Conservation (phyloP, 1,140 invertebrate genomes). For the Goniozus legneri region DNA sequence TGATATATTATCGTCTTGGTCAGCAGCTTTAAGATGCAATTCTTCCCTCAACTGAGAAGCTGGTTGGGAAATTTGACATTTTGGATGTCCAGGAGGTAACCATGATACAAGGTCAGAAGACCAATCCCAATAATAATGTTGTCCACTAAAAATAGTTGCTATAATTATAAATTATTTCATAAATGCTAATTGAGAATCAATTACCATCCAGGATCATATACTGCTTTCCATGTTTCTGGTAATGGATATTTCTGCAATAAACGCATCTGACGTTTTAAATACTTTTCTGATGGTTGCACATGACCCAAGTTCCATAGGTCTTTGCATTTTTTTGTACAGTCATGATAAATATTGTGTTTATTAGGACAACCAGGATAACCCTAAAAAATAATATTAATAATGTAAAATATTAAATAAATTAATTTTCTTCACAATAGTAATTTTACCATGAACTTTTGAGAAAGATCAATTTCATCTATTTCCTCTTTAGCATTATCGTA, state of each 20-base stretch:
- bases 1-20: slow-evolving; percentile 51
- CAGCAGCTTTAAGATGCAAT: slow-evolving; percentile 52
- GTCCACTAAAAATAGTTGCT: slow-evolving; percentile 56
- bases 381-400: slow-evolving; percentile 33
- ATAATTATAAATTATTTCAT: slow-evolving; percentile 3
- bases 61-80: slow-evolving; percentile 73
- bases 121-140: slow-evolving; percentile 94
- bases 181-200: neutral
- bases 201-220: slow-evolving; percentile 86
- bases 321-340: slow-evolving; percentile 85
- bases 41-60: slow-evolving; percentile 79
- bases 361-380: slow-evolving; percentile 88
- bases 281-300: slow-evolving; percentile 67
- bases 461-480: slow-evolving; percentile 44
- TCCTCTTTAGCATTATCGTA: slow-evolving; percentile 64
- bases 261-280: slow-evolving; percentile 70
- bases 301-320: slow-evolving; percentile 82
- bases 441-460: slow-evolving; percentile 50
- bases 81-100: slow-evolving; percentile 90
- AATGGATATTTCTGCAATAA: slow-evolving; percentile 88
- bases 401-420: neutral
- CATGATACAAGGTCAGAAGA: slow-evolving; percentile 90
- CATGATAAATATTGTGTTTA: slow-evolving; percentile 93
- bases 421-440: neutral
- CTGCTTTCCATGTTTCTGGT: slow-evolving; percentile 87